Evolutionary conservation across 2,113 vertebrate genomes (phyloP).

Genomic region (Copsychus sechellarum): DNA sequence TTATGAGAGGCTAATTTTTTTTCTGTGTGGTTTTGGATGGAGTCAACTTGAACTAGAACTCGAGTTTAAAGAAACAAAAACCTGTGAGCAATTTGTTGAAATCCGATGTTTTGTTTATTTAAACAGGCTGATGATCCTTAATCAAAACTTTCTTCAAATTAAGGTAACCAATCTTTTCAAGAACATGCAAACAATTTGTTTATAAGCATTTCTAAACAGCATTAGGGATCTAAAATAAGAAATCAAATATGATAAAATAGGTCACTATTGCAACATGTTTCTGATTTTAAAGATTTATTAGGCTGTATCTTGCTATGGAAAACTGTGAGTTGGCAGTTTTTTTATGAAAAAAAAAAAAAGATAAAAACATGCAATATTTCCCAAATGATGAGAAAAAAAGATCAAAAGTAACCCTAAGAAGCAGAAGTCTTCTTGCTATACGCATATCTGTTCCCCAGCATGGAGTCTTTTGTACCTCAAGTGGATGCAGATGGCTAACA

Average conservation of each 20-base stretch:
- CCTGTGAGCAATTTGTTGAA: background rate
- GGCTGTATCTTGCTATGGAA: background rate
- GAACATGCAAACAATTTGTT: background rate
- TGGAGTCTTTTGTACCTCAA: background rate
- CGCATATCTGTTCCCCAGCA: background rate
- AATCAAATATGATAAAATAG: background rate
- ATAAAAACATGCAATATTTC: background rate
- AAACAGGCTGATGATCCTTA: background rate
- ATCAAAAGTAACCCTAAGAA: background rate
- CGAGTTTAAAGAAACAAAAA: background rate
- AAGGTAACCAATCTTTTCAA: background rate
- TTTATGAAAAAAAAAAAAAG: background rate
- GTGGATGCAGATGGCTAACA: background rate
- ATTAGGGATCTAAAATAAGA: background rate
- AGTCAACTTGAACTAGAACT: background rate
- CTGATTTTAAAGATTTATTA: background rate
- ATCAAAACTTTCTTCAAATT: background rate
- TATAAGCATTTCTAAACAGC: background rate
- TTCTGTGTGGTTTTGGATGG: background rate
- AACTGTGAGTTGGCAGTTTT: background rate
- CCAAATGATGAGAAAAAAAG: background rate
- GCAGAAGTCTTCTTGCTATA: background rate
- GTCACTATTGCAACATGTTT: background rate
- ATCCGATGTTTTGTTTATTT: background rate
- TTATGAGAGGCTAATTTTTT: background rate